These are phyloP conservation scores for Buphagus erythrorhynchus DNA, from an alignment of 2,797 vertebrate genomes.

Conservation along the genomic window DNA sequence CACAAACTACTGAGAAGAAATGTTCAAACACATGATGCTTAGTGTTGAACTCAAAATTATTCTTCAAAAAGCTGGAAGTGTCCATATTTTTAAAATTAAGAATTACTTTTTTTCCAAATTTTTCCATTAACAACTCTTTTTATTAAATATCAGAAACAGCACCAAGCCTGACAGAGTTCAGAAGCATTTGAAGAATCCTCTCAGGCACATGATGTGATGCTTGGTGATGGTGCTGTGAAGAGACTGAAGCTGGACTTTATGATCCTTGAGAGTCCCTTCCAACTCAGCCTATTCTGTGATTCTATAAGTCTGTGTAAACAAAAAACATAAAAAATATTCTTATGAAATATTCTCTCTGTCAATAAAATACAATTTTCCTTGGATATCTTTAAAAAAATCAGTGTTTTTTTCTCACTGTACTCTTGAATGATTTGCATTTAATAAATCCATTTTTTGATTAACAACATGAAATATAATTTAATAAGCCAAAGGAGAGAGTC, in stretches of 20 bases:
- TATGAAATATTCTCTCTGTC: not conserved
- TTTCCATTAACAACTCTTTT: fast-evolving
- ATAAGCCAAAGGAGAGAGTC: not conserved
- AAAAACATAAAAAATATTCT: not conserved
- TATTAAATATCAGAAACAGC: not conserved
- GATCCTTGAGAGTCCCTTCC: not conserved
- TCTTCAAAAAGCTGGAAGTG: not conserved
- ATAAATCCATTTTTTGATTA: not conserved
- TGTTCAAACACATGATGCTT: not conserved
- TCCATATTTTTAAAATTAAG: not conserved
- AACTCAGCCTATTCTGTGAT: not conserved
- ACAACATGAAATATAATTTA: not conserved
- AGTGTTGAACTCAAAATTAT: not conserved
- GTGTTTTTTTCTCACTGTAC: not conserved
- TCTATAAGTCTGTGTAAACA: not conserved
- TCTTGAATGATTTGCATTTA: not conserved
- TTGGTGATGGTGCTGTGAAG: not conserved
- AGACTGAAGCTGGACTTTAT: not conserved
- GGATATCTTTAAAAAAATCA: not conserved
- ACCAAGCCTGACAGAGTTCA: not conserved
- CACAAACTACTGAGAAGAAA: not conserved
- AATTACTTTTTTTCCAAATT: not conserved
- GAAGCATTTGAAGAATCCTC: not conserved
- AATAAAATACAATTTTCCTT: not conserved
- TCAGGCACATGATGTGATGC: not conserved